These are phyloP conservation scores for Tribolium freemani DNA, from an alignment of 2,888 invertebrate genomes.

Conservation along the genomic window DNA sequence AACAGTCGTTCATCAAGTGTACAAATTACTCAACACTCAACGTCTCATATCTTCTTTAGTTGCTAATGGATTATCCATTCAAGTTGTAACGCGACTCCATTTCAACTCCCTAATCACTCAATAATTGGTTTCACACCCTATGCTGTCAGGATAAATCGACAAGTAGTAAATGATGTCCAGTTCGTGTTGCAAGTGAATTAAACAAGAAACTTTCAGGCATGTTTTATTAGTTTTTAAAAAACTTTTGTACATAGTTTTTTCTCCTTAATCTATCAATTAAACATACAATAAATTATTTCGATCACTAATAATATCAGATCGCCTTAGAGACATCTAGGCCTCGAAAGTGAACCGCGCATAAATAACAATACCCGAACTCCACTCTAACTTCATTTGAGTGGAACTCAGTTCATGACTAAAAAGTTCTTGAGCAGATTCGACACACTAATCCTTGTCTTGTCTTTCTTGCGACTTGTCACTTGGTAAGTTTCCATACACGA, in stretches of 20 bases:
- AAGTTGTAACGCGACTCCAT: conserved; percentile 33
- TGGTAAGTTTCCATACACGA: conserved; percentile 50
- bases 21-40: conserved; percentile 37
- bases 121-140: conserved; percentile 38
- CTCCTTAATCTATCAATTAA: conserved; percentile 7
- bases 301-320: conserved; percentile 36
- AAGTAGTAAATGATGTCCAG: conserved; percentile 26
- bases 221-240: conserved; percentile 39
- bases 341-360: conserved; percentile 29
- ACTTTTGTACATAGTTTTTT: conserved; percentile 45
- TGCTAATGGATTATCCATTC: conserved; percentile 41
- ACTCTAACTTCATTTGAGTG: conserved; percentile 21
- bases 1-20: conserved; percentile 37
- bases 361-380: conserved; percentile 28
- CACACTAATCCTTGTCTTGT: conserved; percentile 25
- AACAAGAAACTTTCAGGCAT: conserved; percentile 9
- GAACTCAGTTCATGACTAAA: conserved; percentile 27
- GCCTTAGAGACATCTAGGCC: conserved; percentile 15
- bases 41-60: conserved; percentile 33
- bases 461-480: conserved; percentile 10
- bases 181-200: not conserved
- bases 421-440: conserved; percentile 34
- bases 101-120: conserved; percentile 36
- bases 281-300: conserved; percentile 36
- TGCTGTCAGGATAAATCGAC: conserved; percentile 28